Evolutionary conservation across 1,140 invertebrate species (phyloP), one percentile per base, ranked within the genome.

Genomic region (Phthorimaea operculella): DNA sequence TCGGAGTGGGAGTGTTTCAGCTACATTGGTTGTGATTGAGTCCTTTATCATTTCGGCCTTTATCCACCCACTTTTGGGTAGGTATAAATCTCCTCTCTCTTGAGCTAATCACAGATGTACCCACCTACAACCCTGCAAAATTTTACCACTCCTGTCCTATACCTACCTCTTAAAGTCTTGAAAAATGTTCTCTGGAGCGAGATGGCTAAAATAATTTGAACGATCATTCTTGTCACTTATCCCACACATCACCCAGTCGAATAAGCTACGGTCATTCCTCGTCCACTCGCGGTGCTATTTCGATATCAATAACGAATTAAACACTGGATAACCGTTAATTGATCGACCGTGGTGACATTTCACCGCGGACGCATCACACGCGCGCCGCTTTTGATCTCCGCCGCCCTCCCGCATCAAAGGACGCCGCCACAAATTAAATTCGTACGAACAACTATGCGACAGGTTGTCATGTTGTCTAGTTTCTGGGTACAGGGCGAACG

Each of bases 341-440:
- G 76, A 73, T 70, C 61, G 68, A 74, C 66, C 71, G 68, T 71
- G 79, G 76, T 80, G 79, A 83, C 79, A 83, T 83, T 83, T 80
- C 70, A 66, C 70, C 57, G 68, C 63, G 65, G 64, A 62, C 45
- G 56, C 56, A 54, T 63, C 62, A 63, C 74, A 63, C 64, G 61
- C 50, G 63, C 75, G 72, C 68, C 66, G 33, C 61, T 60, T 78
- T 79, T 78, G 71, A 75, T 66, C 57, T 55, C 12, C 4, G 45
- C 67, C 59, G 62, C 68, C 72, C 58, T 64, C 59, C 63, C 62
- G 55, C 34, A 33, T 52, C 74, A 82, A 83, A 79, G 70, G 61
- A 64, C 15, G 47, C 79, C 79, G 79, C 54, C 66, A 66, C 70
- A 72, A n/a, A 74, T 82, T 83, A 79, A 76, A 79, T 76, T 74